Conservation (phyloP, 2,797 vertebrate genomes). For the Coregonus sp. region DNA sequence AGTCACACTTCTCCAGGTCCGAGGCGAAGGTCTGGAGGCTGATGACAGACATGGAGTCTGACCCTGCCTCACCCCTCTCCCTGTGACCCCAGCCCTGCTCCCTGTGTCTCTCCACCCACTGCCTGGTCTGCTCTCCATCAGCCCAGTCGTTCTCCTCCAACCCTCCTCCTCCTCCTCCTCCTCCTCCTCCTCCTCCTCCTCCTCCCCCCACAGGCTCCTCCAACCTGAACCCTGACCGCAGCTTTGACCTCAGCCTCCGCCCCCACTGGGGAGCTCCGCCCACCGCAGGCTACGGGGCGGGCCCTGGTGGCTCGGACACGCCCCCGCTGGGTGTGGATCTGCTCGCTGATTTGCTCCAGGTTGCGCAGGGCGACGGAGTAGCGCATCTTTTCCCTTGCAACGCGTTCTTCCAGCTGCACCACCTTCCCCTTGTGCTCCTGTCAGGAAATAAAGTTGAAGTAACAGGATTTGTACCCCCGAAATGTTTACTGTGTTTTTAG, state of each 20-base stretch:
- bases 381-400: slow-evolving; percentile 83
- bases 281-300: slow-evolving; percentile 46
- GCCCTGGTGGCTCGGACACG: slow-evolving; percentile 45
- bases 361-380: slow-evolving; percentile 87
- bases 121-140: slow-evolving; percentile 73
- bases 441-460: slow-evolving; percentile 48
- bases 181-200: not conserved
- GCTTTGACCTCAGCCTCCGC: slow-evolving; percentile 75
- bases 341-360: slow-evolving; percentile 91
- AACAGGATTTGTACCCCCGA: slow-evolving; percentile 25
- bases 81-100: slow-evolving; percentile 73
- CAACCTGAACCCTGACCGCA: slow-evolving; percentile 22
- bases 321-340: slow-evolving; percentile 83
- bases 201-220: slow-evolving; percentile 42
- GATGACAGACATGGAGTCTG: slow-evolving; percentile 82
- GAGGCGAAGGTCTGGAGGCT: slow-evolving; percentile 89
- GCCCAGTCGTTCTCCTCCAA: slow-evolving; percentile 56
- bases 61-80: slow-evolving; percentile 56
- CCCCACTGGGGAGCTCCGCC: slow-evolving; percentile 81
- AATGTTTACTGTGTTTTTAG: no score
- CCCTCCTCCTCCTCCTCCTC: slow-evolving; percentile 18
- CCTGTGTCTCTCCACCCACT: slow-evolving; percentile 72
- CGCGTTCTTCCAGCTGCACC: slow-evolving; percentile 79
- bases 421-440: slow-evolving; percentile 90
- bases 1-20: slow-evolving; percentile 89